Conservation (phyloP, 1,140 invertebrate genomes). For the Sogatella furcifera region DNA sequence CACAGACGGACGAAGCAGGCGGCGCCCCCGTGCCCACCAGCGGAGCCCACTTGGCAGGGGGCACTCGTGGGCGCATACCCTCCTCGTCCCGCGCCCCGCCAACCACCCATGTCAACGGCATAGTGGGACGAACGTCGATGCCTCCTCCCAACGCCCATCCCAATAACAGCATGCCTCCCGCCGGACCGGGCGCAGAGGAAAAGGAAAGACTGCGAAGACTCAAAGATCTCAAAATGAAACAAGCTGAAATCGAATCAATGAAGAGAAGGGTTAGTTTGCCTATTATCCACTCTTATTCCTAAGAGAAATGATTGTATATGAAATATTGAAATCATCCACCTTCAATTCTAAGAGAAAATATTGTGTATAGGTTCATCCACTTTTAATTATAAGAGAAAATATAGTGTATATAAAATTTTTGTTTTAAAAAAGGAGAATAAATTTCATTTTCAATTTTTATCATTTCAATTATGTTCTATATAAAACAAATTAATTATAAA, state of each 20-base stretch:
- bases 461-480: no score
- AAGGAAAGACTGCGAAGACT: constrained; percentile 39
- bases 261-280: constrained; percentile 29
- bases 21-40: constrained; percentile 20
- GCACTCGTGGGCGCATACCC: not conserved
- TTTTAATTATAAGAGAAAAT: no score
- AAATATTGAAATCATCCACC: no score
- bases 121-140: constrained; percentile 8
- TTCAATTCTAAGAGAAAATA: no score
- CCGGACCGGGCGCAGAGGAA: constrained; percentile 30
- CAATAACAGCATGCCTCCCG: not conserved
- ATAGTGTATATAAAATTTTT: no score
- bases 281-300: not conserved
- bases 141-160: constrained; percentile 1
- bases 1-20: no score
- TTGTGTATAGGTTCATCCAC: no score
- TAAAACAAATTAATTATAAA: no score
- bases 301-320: no score
- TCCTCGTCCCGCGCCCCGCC: no score
- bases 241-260: constrained; percentile 37
- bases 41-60: constrained; percentile 28
- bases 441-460: no score
- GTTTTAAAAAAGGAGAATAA: no score
- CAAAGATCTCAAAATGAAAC: constrained; percentile 41
- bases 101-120: constrained; percentile 3